Conservation (phyloP, 2,113 vertebrate species). For the Erpornis zantholeuca region DNA sequence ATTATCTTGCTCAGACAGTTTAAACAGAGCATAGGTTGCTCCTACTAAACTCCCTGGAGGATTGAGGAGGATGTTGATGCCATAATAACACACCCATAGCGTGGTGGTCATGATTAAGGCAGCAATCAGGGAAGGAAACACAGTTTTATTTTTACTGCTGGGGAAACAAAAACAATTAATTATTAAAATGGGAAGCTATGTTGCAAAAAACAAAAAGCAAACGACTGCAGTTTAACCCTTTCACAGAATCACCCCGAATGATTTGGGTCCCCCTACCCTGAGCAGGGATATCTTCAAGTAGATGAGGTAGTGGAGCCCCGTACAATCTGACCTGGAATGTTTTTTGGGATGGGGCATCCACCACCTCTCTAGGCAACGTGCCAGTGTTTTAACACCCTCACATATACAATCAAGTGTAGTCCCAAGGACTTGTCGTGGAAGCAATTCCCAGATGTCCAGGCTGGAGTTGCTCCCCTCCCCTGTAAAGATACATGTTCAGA, state of each 20-base stretch:
- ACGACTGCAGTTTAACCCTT: not conserved
- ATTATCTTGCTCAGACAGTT: not conserved
- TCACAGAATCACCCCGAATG: not conserved
- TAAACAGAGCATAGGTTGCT: not conserved
- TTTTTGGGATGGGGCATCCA: not conserved
- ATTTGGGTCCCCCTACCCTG: not conserved
- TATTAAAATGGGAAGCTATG: not conserved
- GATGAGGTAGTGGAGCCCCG: not conserved
- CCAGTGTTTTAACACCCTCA: not conserved
- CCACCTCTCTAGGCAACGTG: not conserved
- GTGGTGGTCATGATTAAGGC: not conserved
- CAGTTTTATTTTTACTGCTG: not conserved
- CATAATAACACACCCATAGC: rapidly evolving
- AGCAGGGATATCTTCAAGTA: not conserved
- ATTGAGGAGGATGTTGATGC: not conserved
- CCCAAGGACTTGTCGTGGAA: not conserved
- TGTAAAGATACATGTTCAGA: not conserved
- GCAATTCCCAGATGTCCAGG: not conserved
- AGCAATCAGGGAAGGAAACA: not conserved
- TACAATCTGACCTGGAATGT: not conserved
- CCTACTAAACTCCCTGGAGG: not conserved
- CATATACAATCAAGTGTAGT: not conserved
- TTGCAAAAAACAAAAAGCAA: not conserved
- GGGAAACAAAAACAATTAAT: not conserved
- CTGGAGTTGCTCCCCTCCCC: not conserved